A percentile compares a stretch with the other conserved stretches of the same genome.
These are phyloP conservation scores for Clanis bilineata DNA, from an alignment of 2,888 invertebrate genomes.

Conservation along the genomic window DNA sequence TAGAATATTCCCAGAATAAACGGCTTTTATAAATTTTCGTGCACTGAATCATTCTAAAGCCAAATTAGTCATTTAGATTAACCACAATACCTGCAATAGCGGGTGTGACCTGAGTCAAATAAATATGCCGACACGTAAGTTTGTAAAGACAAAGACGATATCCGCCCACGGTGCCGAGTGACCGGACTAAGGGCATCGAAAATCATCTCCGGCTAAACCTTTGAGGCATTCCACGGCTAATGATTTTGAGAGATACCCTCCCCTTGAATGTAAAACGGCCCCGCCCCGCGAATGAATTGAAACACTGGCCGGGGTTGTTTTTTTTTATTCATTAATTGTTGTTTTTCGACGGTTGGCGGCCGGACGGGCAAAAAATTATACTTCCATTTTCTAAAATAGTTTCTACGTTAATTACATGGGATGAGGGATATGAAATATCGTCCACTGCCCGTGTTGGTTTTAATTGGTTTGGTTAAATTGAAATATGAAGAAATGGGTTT, in stretches of 20 bases:
- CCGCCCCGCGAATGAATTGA: slow-evolving; percentile 80
- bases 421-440: slow-evolving; percentile 32
- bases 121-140: slow-evolving; percentile 66
- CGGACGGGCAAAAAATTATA: slow-evolving; percentile 43
- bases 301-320: slow-evolving; percentile 67
- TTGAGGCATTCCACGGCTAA: slow-evolving; percentile 77
- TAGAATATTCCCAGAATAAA: too few species aligned
- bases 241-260: slow-evolving; percentile 79
- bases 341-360: slow-evolving; percentile 71
- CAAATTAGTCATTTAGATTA: slow-evolving; percentile 57
- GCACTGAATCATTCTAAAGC: slow-evolving; percentile 46
- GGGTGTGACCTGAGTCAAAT: slow-evolving; percentile 65
- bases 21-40: too few species aligned
- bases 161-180: slow-evolving; percentile 61
- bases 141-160: slow-evolving; percentile 74
- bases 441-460: slow-evolving; percentile 11
- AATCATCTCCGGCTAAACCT: slow-evolving; percentile 74
- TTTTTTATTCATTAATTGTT: slow-evolving; percentile 75
- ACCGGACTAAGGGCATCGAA: slow-evolving; percentile 64
- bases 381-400: slow-evolving; percentile 16
- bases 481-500: not conserved
- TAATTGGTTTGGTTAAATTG: slow-evolving; percentile 10
- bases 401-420: slow-evolving; percentile 16
- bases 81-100: slow-evolving; percentile 64
- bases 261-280: slow-evolving; percentile 80